Evolutionary conservation across 35 echinoderm and acorn worm genomes (phyloP), one percentile per base, ranked within the genome.

Genomic region (Apostichopus parvimensis): DNA sequence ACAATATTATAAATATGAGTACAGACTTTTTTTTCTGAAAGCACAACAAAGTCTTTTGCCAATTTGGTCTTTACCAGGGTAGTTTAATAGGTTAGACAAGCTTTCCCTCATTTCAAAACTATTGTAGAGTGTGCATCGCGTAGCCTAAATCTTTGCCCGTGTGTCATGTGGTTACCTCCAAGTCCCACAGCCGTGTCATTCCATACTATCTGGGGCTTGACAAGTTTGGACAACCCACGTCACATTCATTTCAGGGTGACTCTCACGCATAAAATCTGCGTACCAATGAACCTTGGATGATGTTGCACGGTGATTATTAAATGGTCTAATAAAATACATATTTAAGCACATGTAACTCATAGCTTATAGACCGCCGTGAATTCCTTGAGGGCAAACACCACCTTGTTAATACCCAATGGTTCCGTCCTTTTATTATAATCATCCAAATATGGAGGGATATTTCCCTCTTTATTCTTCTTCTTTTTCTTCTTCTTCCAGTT

Each of bases 211-310:
- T 84, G 81, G 81, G 53, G n/a, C 81, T 59, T 8, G 15, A 24
- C 81, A 84, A 60, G 81, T n/a, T 52, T 6, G 28, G 21, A 20
- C n/a, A 18, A 75, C 81, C 57, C 54, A 58, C 28, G 81, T 84
- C 14, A 84, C 81, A 59, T 18, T 6, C 81, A 84, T 58, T 84
- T 52, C 9, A 25, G 8, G 52, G 11, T 56, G 56, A 56, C 81
- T 84, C 58, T 59, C 15, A n/a, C 58, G 81, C 81, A 84, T 84
- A 82, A 82, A 82, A 82, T 82, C 79, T 82, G 79, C 79, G 79
- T 82, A 53, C 79, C 79, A 82, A 55, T 82, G 79, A 82, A 82
- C 79, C 17, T n/a, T 55, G 52, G 55, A 11, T 4, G 34, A 45
- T 45, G 34, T 3, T 45, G 79, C 17, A 34, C 17, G 6, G 12